Evolutionary conservation across 2,888 invertebrate genomes (phyloP).

Genomic region (Apomyelois bistriatella): DNA sequence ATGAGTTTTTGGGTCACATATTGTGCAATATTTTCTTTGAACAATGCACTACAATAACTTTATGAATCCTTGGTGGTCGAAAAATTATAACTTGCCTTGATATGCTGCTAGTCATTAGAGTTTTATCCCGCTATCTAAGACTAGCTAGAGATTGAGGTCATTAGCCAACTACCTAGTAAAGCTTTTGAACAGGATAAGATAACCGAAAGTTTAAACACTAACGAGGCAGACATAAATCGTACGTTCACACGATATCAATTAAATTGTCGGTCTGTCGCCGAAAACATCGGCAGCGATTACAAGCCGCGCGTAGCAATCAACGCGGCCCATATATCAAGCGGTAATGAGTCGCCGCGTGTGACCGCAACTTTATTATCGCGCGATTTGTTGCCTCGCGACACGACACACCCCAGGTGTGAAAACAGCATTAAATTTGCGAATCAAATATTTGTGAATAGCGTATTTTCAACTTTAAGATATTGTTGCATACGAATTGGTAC

Average conservation of each 20-base stretch:
- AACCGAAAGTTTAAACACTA: not conserved
- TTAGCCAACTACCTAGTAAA: no score
- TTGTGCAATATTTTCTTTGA: not conserved
- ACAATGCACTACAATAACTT: not conserved
- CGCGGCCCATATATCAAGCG: conserved; percentile 50
- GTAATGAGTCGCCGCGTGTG: conserved; percentile 73
- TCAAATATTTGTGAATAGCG: conserved; percentile 5
- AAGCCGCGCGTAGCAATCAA: conserved; percentile 45
- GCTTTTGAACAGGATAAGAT: no score
- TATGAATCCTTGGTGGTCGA: not conserved
- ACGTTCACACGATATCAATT: conserved; percentile 19
- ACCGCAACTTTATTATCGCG: conserved; percentile 54
- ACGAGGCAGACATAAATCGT: conserved; percentile 1
- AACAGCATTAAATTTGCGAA: conserved; percentile 9
- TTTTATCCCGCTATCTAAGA: no score
- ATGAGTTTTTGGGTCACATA: not conserved
- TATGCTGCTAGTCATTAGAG: no score
- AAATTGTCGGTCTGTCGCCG: conserved; percentile 18
- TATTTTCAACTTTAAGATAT: not conserved
- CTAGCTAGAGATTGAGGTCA: no score
- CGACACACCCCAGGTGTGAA: conserved; percentile 37
- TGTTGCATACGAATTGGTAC: not conserved
- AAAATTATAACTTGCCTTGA: no score
- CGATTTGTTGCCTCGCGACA: conserved; percentile 66
- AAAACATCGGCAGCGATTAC: conserved; percentile 32